A percentile compares a stretch with the other conserved stretches of the same genome.
Evolutionary conservation across 1,140 invertebrate genomes (phyloP).

Genomic region (Dinoponera quadriceps): DNA sequence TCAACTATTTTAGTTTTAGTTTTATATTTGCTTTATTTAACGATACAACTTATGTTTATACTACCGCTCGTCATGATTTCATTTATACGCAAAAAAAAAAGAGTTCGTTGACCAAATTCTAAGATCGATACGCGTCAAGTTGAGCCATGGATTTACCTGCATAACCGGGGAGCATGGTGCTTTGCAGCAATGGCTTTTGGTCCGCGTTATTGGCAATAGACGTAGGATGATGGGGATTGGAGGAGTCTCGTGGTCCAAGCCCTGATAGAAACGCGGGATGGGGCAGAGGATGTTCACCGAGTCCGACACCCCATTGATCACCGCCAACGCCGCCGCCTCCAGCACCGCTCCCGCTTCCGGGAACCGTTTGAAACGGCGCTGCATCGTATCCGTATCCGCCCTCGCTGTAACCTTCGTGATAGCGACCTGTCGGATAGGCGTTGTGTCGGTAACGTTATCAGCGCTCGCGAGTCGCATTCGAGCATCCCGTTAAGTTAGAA

Average conservation of each 20-base stretch:
- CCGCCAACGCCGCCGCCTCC: constrained; percentile 84
- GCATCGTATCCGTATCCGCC: constrained; percentile 89
- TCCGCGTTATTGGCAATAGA: constrained; percentile 86
- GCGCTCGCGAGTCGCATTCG: not conserved
- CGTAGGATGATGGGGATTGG: constrained; percentile 84
- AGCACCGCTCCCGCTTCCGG: constrained; percentile 87
- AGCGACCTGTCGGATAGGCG: constrained; percentile 84
- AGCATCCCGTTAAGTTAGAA: not conserved
- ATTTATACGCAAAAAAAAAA: too few species aligned
- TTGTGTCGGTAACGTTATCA: constrained; percentile 3
- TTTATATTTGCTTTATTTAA: too few species aligned
- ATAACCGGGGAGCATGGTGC: constrained; percentile 89
- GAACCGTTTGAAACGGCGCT: constrained; percentile 93
- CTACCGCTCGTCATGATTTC: too few species aligned
- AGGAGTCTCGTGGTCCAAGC: constrained; percentile 83
- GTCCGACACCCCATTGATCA: constrained; percentile 83
- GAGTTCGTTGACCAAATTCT: too few species aligned
- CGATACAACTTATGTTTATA: too few species aligned
- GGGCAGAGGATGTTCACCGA: constrained; percentile 87
- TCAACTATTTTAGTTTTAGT: not conserved
- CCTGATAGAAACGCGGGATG: constrained; percentile 88
- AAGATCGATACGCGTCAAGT: not conserved
- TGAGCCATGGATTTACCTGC: constrained; percentile 84
- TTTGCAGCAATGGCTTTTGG: constrained; percentile 91
- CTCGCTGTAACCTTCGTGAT: constrained; percentile 89